A percentile compares a stretch with the other conserved stretches of the same genome.
Conservation (phyloP, 2,113 vertebrate genomes). For the Salvelinus alpinus region DNA sequence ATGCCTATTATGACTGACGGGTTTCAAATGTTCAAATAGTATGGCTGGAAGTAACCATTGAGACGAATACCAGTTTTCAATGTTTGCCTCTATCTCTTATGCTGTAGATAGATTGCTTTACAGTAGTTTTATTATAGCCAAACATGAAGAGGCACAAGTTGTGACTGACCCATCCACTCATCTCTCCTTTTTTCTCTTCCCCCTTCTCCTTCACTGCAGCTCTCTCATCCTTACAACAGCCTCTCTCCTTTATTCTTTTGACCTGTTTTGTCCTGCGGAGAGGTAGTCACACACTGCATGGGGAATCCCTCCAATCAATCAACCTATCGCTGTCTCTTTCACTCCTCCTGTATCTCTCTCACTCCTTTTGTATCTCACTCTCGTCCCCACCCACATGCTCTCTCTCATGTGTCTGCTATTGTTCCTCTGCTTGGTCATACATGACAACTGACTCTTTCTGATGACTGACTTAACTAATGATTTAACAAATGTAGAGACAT, state of each 20-base stretch:
- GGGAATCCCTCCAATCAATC: slow-evolving; percentile 35
- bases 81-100: slow-evolving; percentile 20
- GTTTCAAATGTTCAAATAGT: slow-evolving; percentile 17
- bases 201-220: slow-evolving; percentile 83
- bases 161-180: slow-evolving; percentile 19
- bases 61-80: neutral
- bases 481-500: too few relatives aligned
- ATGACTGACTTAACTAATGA: too few relatives aligned
- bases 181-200: slow-evolving; percentile 61
- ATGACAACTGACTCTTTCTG: too few relatives aligned
- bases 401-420: too few relatives aligned
- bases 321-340: slow-evolving; percentile 52
- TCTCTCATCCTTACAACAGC: slow-evolving; percentile 94
- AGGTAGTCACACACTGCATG: slow-evolving; percentile 84
- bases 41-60: slow-evolving; percentile 1
- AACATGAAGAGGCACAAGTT: slow-evolving; percentile 12
- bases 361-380: too few relatives aligned
- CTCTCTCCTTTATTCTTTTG: slow-evolving; percentile 99
- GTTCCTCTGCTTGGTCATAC: too few relatives aligned
- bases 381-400: too few relatives aligned
- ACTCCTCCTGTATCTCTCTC: neutral
- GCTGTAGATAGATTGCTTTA: neutral
- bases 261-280: slow-evolving; percentile 71
- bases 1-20: slow-evolving; percentile 16
- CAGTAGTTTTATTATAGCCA: neutral